phyloP scores from a whole-genome alignment of 2,113 vertebrate genomes.

The Chloroceryle aenea region DNA sequence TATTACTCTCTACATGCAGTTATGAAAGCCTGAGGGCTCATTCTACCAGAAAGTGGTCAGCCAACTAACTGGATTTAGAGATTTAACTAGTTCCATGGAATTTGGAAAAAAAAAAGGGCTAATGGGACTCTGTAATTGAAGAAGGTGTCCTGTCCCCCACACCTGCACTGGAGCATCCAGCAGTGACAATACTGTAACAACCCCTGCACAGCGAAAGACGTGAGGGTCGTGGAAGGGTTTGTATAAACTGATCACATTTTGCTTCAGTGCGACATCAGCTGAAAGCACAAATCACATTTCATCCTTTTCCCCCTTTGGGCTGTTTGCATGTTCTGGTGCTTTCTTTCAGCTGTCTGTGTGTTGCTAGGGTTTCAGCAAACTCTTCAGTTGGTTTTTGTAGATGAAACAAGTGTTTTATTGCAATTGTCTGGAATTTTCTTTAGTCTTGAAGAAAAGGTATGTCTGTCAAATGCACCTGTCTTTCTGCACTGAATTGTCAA shows the following conservation, averaged over 20 bases:
- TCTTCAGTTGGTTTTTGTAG: background rate
- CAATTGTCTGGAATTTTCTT: conserved; percentile 9
- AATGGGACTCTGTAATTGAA: background rate
- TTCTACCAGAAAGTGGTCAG: background rate
- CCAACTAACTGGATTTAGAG: background rate
- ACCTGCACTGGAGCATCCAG: rapidly evolving
- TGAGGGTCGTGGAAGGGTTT: background rate
- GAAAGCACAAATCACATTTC: background rate
- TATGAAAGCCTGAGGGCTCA: background rate
- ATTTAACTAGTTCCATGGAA: background rate
- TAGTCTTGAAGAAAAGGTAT: conserved; percentile 14
- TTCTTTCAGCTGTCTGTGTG: background rate
- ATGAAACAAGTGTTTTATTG: conserved; percentile 9
- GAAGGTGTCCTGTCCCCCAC: rapidly evolving
- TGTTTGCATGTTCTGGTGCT: background rate
- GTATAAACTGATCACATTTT: background rate
- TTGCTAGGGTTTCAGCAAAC: background rate
- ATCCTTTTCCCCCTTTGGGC: background rate
- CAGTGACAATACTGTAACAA: background rate
- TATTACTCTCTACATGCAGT: background rate
- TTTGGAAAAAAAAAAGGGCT: background rate
- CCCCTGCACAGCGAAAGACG: background rate
- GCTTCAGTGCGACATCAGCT: background rate
- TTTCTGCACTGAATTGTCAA: conserved; percentile 12
- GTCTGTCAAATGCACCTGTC: conserved; percentile 4